Percentiles rank a stretch among this genome's conserved stretches.
Conservation (phyloP, 2,888 invertebrate genomes). For the Drosophila nr. fundita region DNA sequence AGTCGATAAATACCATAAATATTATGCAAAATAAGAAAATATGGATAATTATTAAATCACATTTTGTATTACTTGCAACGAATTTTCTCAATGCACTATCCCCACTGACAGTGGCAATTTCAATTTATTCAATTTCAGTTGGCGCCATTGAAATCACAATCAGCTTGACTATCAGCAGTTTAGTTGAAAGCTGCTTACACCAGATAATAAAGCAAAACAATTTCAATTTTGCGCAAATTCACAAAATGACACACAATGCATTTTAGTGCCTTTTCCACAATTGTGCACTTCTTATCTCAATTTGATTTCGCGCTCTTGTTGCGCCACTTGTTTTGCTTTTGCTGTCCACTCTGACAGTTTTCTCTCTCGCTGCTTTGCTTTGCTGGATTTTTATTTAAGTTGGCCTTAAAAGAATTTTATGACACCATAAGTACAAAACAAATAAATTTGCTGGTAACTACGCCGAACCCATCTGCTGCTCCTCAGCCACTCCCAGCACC, state of each 20-base stretch:
- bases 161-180: neutral
- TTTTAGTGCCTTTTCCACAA: constrained; percentile 56
- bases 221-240: constrained; percentile 64
- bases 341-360: constrained; percentile 43
- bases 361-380: constrained; percentile 1
- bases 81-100: neutral
- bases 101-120: neutral
- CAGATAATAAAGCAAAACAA: constrained; percentile 61
- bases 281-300: constrained; percentile 50
- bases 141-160: neutral
- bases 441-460: constrained; percentile 67
- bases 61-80: neutral
- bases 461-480: constrained; percentile 4
- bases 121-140: neutral
- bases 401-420: constrained; percentile 78
- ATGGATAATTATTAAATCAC: neutral
- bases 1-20: neutral
- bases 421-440: constrained; percentile 77
- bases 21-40: neutral
- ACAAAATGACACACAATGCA: constrained; percentile 60
- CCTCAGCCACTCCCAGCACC: neutral
- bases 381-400: constrained; percentile 63
- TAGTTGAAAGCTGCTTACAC: constrained; percentile 16
- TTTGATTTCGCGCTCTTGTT: constrained; percentile 55
- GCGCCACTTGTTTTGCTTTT: constrained; percentile 33